Percentiles rank a stretch among this genome's conserved stretches.
Conservation (phyloP, 2,888 invertebrate genomes). For the Coremacera marginata region DNA sequence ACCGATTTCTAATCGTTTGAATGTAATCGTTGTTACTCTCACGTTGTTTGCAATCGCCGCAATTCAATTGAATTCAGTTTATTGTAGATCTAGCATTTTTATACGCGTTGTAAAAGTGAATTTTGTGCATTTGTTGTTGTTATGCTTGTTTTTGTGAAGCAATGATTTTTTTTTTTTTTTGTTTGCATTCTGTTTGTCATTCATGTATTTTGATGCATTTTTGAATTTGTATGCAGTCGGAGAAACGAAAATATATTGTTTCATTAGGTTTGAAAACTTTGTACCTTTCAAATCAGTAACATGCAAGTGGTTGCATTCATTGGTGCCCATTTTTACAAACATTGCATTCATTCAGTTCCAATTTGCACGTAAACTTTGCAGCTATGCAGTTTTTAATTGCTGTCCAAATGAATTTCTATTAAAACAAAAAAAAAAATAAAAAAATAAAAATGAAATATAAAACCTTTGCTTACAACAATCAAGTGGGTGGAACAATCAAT, state of each 20-base stretch:
- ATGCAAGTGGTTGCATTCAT: background rate
- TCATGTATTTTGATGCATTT: slow-evolving; percentile 8
- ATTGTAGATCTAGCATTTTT: slow-evolving; percentile 34
- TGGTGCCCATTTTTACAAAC: background rate
- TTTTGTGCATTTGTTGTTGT: background rate
- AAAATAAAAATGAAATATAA: background rate
- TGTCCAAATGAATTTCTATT: slow-evolving; percentile 30
- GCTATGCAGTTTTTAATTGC: slow-evolving; percentile 34
- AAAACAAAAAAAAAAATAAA: slow-evolving; percentile 16
- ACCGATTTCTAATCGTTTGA: slow-evolving; percentile 13
- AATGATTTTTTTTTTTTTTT: background rate
- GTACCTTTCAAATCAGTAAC: too few relatives aligned
- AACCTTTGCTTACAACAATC: slow-evolving; percentile 1
- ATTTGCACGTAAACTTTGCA: slow-evolving; percentile 3
- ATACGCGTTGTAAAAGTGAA: slow-evolving; percentile 26
- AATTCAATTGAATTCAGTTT: slow-evolving; percentile 39
- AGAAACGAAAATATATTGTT: background rate
- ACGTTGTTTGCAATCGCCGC: slow-evolving; percentile 14
- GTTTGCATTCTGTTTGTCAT: background rate
- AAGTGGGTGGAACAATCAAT: background rate
- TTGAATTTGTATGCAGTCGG: slow-evolving; percentile 8
- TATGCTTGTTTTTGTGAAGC: background rate
- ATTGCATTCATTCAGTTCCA: background rate
- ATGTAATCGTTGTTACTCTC: slow-evolving; percentile 5
- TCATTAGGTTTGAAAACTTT: background rate